Conservation (phyloP, 2,797 vertebrate species). For the Mus minutoides region DNA sequence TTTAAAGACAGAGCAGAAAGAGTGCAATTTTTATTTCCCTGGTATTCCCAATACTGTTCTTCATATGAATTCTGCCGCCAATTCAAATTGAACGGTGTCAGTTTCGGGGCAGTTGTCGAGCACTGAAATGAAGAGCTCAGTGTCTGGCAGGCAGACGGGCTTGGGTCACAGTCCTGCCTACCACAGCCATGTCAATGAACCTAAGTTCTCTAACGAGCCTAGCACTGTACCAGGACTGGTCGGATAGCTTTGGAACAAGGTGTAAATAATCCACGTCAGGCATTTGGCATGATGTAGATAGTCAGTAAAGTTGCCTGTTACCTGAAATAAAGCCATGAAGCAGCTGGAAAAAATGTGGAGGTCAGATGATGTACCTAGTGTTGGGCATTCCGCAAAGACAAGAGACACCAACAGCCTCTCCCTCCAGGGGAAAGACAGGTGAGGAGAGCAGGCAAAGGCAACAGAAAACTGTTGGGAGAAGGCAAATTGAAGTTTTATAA, state of each 20-base stretch:
- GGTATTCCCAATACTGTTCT: neutral
- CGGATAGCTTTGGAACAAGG: neutral
- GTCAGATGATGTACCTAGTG: neutral
- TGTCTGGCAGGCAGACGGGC: neutral
- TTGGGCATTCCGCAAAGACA: neutral
- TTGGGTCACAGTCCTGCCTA: neutral
- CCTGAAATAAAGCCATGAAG: neutral
- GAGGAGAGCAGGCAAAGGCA: neutral
- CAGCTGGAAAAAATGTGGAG: neutral
- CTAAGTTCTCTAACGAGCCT: neutral
- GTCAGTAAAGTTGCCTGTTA: neutral
- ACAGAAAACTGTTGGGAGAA: neutral
- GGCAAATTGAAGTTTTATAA: neutral
- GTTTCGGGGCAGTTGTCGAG: neutral
- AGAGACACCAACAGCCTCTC: neutral
- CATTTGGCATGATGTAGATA: neutral
- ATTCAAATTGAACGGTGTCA: neutral
- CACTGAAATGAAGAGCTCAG: neutral
- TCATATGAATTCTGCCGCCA: conserved; percentile 1
- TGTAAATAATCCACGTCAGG: neutral
- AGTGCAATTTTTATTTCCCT: conserved; percentile 6
- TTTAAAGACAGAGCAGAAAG: neutral
- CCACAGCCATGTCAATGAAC: neutral
- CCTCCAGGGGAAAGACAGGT: neutral
- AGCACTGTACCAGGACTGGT: neutral